These are phyloP conservation scores for Petrocephalus schoutedeni DNA, from an alignment of 2,797 vertebrate species.

Conservation along the genomic window DNA sequence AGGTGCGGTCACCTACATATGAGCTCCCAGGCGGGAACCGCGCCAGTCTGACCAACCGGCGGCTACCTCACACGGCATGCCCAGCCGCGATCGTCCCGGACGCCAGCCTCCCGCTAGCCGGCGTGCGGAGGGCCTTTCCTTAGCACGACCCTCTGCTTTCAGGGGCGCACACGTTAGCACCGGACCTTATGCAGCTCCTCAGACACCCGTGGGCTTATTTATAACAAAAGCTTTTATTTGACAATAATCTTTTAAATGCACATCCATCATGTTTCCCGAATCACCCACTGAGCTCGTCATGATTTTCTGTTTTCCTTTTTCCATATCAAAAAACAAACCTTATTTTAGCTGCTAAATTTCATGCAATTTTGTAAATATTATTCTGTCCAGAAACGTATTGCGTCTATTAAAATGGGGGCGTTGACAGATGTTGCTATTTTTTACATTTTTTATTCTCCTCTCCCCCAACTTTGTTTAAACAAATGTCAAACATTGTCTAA, in stretches of 20 bases:
- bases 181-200: neutral
- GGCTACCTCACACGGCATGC: conserved; percentile 15
- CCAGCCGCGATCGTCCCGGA: neutral
- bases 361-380: conserved; percentile 4
- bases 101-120: neutral
- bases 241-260: neutral
- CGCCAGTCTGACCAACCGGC: conserved; percentile 27
- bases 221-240: conserved; percentile 15
- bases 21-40: conserved; percentile 51
- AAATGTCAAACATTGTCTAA: neutral
- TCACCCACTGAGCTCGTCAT: neutral
- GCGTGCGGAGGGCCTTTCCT: neutral
- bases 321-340: neutral
- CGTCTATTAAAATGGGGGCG: neutral
- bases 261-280: neutral
- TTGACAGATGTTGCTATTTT: neutral
- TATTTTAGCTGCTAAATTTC: conserved; percentile 8
- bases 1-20: conserved; percentile 99
- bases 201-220: conserved; percentile 11
- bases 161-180: neutral
- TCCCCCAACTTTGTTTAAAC: neutral
- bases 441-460: neutral
- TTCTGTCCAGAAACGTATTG: neutral
- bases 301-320: neutral
- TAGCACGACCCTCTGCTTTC: neutral